Evolutionary conservation across 2,113 vertebrate genomes (phyloP), one percentile per base, ranked within the genome.

Genomic region (Cisticola juncidis): DNA sequence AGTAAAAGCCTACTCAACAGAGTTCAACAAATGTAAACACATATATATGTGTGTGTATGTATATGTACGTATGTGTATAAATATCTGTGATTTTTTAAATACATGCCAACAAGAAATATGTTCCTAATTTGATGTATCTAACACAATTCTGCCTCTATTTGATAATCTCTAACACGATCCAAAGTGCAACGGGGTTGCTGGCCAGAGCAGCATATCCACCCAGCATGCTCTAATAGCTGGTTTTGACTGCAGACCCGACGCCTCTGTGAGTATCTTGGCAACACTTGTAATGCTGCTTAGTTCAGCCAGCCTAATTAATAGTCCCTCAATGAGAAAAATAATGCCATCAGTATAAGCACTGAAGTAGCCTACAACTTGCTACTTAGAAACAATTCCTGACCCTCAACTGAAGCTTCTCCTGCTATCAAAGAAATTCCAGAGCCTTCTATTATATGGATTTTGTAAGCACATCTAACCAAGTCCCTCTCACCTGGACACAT

Each of bases 271-370:
- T 73, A 92, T 88, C 90, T 92, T 96, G 96, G 91, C 95, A 96
- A 94, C 85, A 62, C 68, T 90, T 83, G 16, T 54, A 90, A 80
- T 48, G 60, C 68, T 66, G 54, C 78, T 93, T 60, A 83, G 82
- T 69, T 94, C 66, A 83, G 62, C 74, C 82, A 88, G 74, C 29
- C 88, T 90, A 95, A 97, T 96, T 97, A 95, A 93, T 29, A 81
- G 76, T 28, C 56, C 58, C 73, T 90, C 88, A 80, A 70, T 47
- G 76, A 93, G 79, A 92, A 87, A 93, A 93, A 47, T 50, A 86
- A 88, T 73, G 81, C 76, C 54, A 28, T 4, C 31, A 80, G 35
- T 62, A 70, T 25, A 85, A 77, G 79, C 88, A 77, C 66, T 57
- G 33, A 90, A 65, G 74, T 28, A 83, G 88, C 64, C 90, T 81